Conservation (phyloP, 2,888 invertebrate species). For the Helobdella robusta region DNA sequence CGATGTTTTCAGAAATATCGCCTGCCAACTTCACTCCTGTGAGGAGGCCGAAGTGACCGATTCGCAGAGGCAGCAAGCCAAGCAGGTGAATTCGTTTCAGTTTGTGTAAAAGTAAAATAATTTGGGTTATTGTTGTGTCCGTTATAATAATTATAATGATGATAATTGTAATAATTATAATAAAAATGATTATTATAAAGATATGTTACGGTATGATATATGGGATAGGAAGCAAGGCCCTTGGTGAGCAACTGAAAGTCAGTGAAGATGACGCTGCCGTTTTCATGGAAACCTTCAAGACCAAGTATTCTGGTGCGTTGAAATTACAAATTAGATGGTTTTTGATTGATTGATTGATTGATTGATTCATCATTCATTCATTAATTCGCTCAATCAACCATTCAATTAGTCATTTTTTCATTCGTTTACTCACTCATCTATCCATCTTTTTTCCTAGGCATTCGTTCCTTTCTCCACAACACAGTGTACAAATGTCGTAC, state of each 20-base stretch:
- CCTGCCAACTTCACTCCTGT: constrained; percentile 71
- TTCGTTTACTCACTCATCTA: too few species aligned
- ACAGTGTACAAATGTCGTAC: constrained; percentile 60
- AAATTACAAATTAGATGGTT: not conserved
- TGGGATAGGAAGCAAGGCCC: constrained; percentile 78
- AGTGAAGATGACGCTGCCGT: constrained; percentile 66
- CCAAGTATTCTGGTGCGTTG: constrained; percentile 63
- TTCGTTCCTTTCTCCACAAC: constrained; percentile 58
- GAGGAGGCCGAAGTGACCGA: constrained; percentile 62
- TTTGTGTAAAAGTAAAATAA: not conserved
- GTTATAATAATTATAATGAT: not conserved
- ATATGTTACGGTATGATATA: constrained; percentile 89
- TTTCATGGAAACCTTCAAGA: constrained; percentile 59
- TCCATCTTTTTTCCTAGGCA: constrained; percentile 44
- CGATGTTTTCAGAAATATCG: constrained; percentile 58
- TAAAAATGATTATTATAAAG: constrained; percentile 51
- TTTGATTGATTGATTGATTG: not conserved
- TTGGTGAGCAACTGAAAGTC: constrained; percentile 70
- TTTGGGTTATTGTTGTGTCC: not conserved
- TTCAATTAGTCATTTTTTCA: too few species aligned
- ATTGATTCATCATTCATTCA: not conserved
- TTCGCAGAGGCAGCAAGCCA: constrained; percentile 69
- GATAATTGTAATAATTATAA: not conserved
- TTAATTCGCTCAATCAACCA: not conserved
- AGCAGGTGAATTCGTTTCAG: constrained; percentile 54